Base-by-base conservation (phyloP, 2,113 vertebrate genomes). In the Serilophus lunatus region DNA sequence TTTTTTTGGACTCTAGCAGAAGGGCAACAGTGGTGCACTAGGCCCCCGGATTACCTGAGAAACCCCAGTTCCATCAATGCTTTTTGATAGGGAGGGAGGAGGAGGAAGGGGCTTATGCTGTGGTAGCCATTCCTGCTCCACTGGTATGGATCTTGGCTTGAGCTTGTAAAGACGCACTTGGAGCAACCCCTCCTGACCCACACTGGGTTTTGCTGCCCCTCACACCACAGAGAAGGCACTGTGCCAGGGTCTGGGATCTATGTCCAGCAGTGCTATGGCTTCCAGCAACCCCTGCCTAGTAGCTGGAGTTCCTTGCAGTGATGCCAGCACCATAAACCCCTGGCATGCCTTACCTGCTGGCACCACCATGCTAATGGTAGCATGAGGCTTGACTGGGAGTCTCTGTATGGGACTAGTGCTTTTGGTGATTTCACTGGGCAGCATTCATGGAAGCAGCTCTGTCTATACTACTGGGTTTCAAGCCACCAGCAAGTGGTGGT, bases 341-440 rank as follows among this genome's bases (percentile, higher is more conserved):
- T 50, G 66, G 9, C 10, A 3, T 26, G 35, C 18, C 18, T 18
- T 51, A 4, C 9, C n/a, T 76, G 33, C 31, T 72, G 35, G 35
- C 35, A 51, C 7, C 18, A 17, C 8, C 2, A 0, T 16, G 23
- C 1, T 1, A 31, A 12, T 1, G 0, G 12, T 54, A 59, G 18
- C 50, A 45, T 2, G 9, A 23, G 56, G 17, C 36, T 75, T 60
- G 56, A 18, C 56, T 35, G 10, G 36, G 13, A 13, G 33, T 35
- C 3, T 51, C 35, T 1, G 0, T 18, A 31, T 3, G 7, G 57
- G 23, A 59, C 22, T 2, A 2, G 2, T 28, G 45, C 1, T 84
- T 86, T 61, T 42, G 24, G 26, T 86, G 44, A 47, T 53, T 57
- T 79, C 3, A 2, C 33, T 47, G 47, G 13, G 33, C 51, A 91